Percentiles rank a stretch among this genome's conserved stretches.
These are phyloP conservation scores for Synodontis membranacea DNA, from an alignment of 2,113 vertebrate species.

Conservation along the genomic window DNA sequence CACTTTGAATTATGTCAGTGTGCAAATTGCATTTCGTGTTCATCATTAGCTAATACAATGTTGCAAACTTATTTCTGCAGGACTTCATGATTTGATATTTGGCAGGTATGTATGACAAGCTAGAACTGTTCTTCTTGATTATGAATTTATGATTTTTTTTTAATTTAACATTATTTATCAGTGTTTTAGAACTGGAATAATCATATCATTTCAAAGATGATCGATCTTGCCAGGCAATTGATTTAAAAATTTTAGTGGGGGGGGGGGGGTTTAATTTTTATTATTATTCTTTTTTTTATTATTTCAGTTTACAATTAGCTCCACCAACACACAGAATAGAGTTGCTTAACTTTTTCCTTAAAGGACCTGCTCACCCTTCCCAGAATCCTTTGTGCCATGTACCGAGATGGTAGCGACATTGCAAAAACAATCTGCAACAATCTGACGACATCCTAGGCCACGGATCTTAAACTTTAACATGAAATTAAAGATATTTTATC, in stretches of 20 bases:
- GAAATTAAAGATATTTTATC: too few relatives aligned
- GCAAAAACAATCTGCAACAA: too few relatives aligned
- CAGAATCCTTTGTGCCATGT: too few relatives aligned
- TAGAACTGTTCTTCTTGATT: neutral
- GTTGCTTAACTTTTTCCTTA: neutral
- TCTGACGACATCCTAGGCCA: too few relatives aligned
- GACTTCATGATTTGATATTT: conserved; percentile 81
- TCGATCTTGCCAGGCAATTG: neutral
- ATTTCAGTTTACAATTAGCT: neutral
- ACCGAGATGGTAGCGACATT: too few relatives aligned
- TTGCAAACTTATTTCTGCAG: conserved; percentile 58
- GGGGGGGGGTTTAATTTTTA: too few relatives aligned
- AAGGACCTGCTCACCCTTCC: too few relatives aligned
- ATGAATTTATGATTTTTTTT: neutral
- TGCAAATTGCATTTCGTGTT: neutral
- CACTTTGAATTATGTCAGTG: neutral
- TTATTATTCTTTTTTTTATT: neutral
- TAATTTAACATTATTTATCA: neutral
- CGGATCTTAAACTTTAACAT: too few relatives aligned
- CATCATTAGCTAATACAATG: neutral
- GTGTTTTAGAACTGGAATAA: neutral
- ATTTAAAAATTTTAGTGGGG: neutral
- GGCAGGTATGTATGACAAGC: conserved; percentile 73
- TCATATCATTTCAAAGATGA: neutral
- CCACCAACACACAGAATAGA: neutral